phyloP scores from a whole-genome alignment of 2,797 vertebrate genomes.

The Poliocrania exsul region DNA sequence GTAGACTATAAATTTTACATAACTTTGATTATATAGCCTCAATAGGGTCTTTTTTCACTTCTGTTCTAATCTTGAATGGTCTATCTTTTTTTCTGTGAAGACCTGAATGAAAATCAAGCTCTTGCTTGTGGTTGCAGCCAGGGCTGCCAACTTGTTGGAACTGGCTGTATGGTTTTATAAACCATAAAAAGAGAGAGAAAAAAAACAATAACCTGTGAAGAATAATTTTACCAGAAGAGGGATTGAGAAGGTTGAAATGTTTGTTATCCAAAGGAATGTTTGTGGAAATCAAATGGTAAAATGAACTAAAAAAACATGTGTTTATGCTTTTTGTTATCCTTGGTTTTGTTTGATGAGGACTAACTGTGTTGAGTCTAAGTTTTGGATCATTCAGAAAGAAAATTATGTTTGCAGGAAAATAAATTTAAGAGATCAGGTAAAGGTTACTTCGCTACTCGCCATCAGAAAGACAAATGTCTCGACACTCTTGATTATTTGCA shows the following conservation, averaged over 20 bases:
- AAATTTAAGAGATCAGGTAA: background rate
- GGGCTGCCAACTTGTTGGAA: background rate
- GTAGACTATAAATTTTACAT: background rate
- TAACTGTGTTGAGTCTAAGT: background rate
- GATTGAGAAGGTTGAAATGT: background rate
- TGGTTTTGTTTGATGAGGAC: background rate
- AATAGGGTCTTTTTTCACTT: background rate
- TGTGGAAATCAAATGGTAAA: background rate
- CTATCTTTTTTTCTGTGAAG: background rate
- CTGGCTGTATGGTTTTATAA: background rate
- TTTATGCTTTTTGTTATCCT: background rate
- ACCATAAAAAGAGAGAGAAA: background rate
- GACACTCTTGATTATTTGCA: background rate
- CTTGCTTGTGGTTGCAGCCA: background rate
- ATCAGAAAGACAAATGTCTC: background rate
- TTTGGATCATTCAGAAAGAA: background rate
- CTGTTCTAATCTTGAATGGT: background rate
- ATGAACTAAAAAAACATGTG: background rate
- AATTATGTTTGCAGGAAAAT: background rate
- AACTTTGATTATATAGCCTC: background rate
- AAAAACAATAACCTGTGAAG: background rate
- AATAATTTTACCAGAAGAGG: background rate
- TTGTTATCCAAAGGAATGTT: background rate
- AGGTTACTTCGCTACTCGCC: background rate
- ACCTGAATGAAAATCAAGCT: background rate